Evolutionary conservation across 2,888 invertebrate species (phyloP), one percentile per base, ranked within the genome.

Genomic region (Cheilosia grossa): DNA sequence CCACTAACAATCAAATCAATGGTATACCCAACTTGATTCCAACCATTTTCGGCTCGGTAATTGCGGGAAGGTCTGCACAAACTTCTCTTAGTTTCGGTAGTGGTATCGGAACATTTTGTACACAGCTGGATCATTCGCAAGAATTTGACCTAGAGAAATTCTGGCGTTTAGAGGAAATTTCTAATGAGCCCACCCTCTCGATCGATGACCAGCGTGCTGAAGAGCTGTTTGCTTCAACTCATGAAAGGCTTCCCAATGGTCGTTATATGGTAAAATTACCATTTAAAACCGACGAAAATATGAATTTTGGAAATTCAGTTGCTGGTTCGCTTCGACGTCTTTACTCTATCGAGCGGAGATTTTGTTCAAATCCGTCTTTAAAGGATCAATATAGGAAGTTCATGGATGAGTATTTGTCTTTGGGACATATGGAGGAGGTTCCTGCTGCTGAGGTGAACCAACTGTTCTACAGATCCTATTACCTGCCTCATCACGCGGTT

Each of bases 171-270:
- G n/a, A n/a, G n/a, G n/a, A n/a, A n/a, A n/a, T n/a, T n/a, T n/a
- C n/a, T n/a, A n/a, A n/a, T n/a, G n/a, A n/a, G n/a, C n/a, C n/a
- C n/a, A n/a, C n/a, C n/a, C n/a, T n/a, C n/a, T n/a, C n/a, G n/a
- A n/a, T n/a, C n/a, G n/a, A n/a, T n/a, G n/a, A n/a, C n/a, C 66
- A 67, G 21, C 47, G 42, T 17, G 66, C 66, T 40, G 66, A 67
- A 40, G 42, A 54, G 1, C 9, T 21, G 15, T 67, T 54, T 27
- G 2, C 54, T 0, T 7, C 33, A 21, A 37, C 49, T 21, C 64
- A 64, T 17, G 27, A n/a, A 9, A 15, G 56, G 13, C 37, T 44
- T 42, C n/a, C 42, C 4, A n/a, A 42, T 15, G 42, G 42, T 42
- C 42, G 42, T 42, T 42, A 42, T 19, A 21, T 44, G 13, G 54